Evolutionary conservation across 2,113 vertebrate genomes (phyloP).

Genomic region (Psettodes erumei): DNA sequence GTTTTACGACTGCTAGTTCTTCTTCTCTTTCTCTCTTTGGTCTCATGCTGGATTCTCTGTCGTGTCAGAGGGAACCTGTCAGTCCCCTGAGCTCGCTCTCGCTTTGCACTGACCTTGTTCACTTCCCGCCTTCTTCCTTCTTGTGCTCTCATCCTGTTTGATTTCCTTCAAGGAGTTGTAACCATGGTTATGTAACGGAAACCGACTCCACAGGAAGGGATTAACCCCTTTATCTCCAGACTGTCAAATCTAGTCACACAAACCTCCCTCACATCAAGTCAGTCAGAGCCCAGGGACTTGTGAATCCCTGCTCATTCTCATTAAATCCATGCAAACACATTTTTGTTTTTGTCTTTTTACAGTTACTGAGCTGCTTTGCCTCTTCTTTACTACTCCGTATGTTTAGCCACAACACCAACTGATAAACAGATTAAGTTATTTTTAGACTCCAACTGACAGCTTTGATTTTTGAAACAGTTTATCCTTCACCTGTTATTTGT

Average conservation of each 20-base stretch:
- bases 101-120: neutral
- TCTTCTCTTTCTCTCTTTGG: neutral
- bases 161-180: conserved; percentile 32
- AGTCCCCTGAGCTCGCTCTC: neutral
- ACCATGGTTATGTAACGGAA: conserved; percentile 51
- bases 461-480: too few species aligned
- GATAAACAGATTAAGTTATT: neutral
- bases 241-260: conserved; percentile 62
- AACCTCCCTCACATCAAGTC: conserved; percentile 29
- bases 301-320: neutral
- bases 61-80: neutral
- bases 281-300: neutral
- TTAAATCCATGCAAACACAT: conserved; percentile 22
- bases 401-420: neutral
- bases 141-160: conserved; percentile 3
- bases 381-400: neutral
- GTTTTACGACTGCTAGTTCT: neutral
- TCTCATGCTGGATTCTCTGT: neutral
- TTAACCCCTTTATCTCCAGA: conserved; percentile 66
- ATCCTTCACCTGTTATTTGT: neutral
- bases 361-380: too few species aligned
- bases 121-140: neutral
- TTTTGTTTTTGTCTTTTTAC: neutral
- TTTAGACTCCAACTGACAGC: neutral
- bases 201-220: conserved; percentile 48